Evolutionary conservation across 1,140 invertebrate genomes (phyloP).

Genomic region (Rhynchophorus ferrugineus): DNA sequence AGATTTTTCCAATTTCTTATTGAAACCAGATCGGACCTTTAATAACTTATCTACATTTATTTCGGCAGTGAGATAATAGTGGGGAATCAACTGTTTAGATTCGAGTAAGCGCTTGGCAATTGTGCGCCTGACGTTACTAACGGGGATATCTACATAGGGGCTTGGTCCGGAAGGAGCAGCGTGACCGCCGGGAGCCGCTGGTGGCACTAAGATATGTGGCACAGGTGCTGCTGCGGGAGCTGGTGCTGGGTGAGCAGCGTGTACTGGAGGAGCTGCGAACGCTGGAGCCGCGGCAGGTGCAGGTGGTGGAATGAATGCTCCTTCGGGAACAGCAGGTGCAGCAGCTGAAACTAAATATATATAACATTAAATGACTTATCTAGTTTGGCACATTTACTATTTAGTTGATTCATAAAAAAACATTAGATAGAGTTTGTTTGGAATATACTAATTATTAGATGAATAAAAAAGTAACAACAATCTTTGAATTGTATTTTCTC

Average conservation of each 20-base stretch:
- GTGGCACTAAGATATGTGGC: slow-evolving; percentile 32
- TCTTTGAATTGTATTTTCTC: too few species aligned
- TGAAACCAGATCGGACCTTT: slow-evolving; percentile 24
- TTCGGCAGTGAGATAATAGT: slow-evolving; percentile 50
- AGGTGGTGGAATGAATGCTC: slow-evolving; percentile 34
- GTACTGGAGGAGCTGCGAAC: slow-evolving; percentile 35
- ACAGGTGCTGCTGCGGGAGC: slow-evolving; percentile 33
- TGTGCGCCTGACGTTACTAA: slow-evolving; percentile 80
- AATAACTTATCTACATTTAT: slow-evolving; percentile 31
- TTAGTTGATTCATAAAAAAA: too few species aligned
- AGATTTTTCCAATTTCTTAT: slow-evolving; percentile 32
- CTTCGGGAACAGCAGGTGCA: too few species aligned
- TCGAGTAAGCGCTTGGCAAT: slow-evolving; percentile 87
- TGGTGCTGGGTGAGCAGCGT: slow-evolving; percentile 36
- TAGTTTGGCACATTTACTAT: too few species aligned
- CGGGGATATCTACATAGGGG: slow-evolving; percentile 69
- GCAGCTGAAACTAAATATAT: background rate
- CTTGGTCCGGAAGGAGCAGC: slow-evolving; percentile 39
- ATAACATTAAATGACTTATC: background rate
- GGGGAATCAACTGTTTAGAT: slow-evolving; percentile 92
- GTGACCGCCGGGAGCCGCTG: slow-evolving; percentile 38
- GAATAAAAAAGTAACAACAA: too few species aligned
- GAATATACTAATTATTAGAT: too few species aligned
- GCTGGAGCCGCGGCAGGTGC: slow-evolving; percentile 35
- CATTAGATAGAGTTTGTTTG: too few species aligned